Evolutionary conservation across 2,113 vertebrate species (phyloP).

Genomic region (Piprites chloris): DNA sequence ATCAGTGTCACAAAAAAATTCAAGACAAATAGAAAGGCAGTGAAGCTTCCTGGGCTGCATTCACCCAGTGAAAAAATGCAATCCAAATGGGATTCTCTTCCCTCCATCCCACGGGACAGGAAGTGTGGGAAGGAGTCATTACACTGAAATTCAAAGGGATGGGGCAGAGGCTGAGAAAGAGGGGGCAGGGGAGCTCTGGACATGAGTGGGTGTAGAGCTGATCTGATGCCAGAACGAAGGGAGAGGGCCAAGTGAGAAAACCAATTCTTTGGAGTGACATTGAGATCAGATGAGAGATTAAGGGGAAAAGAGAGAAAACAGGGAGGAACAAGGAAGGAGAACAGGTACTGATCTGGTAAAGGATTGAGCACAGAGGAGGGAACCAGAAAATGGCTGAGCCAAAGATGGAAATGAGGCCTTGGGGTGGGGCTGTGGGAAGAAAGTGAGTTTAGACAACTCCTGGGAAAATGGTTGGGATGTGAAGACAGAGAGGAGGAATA

Average conservation of each 20-base stretch:
- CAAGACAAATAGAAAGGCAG: not conserved
- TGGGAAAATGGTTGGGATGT: not conserved
- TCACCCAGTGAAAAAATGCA: not conserved
- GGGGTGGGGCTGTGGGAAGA: not conserved
- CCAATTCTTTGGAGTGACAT: not conserved
- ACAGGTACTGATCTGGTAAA: not conserved
- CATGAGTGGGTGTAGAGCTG: not conserved
- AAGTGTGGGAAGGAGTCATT: not conserved
- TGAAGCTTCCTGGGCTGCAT: not conserved
- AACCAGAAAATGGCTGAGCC: not conserved
- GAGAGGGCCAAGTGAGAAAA: not conserved
- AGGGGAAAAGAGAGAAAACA: not conserved
- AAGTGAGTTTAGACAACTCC: not conserved
- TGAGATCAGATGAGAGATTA: not conserved
- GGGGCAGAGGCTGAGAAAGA: not conserved
- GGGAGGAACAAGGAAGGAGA: not conserved
- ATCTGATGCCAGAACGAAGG: not conserved
- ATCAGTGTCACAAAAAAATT: not conserved
- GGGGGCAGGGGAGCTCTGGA: not conserved
- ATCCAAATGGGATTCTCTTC: not conserved
- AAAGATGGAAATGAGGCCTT: not conserved
- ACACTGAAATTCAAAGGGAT: not conserved
- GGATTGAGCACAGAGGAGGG: not conserved
- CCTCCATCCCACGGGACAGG: not conserved
- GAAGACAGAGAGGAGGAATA: not conserved